Conservation (phyloP, 1,140 invertebrate species). For the Macrostomum lignano region DNA sequence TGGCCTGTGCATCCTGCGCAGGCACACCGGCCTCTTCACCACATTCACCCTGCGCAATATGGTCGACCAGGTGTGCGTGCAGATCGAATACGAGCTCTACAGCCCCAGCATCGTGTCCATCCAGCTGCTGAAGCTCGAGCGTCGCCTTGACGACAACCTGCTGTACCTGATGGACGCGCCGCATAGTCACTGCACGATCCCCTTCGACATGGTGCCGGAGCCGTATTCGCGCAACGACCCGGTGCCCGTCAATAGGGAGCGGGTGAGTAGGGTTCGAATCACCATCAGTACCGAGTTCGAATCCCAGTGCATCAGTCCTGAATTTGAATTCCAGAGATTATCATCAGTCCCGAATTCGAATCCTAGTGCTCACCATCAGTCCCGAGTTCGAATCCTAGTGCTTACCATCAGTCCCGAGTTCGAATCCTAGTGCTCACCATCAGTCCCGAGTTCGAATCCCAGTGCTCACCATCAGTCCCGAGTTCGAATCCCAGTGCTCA, state of each 20-base stretch:
- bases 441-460: no score
- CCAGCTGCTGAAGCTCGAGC: constrained; percentile 63
- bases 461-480: no score
- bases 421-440: no score
- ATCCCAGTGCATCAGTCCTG: no score
- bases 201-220: constrained; percentile 62
- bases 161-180: constrained; percentile 70
- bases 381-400: no score
- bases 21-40: constrained; percentile 45
- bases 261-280: no score
- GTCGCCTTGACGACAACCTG: constrained; percentile 60
- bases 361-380: no score
- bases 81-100: constrained; percentile 66
- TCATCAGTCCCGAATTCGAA: no score
- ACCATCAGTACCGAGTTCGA: no score
- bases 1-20: constrained; percentile 69
- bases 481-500: no score
- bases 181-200: constrained; percentile 65
- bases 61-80: constrained; percentile 53
- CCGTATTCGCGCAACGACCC: constrained; percentile 40
- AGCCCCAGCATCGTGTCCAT: constrained; percentile 66
- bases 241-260: constrained; percentile 66
- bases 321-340: no score
- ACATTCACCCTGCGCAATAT: constrained; percentile 66
- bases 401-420: no score